Evolutionary conservation across 2,797 vertebrate genomes (phyloP), one percentile per base, ranked within the genome.

Genomic region (Chrosomus eos): DNA sequence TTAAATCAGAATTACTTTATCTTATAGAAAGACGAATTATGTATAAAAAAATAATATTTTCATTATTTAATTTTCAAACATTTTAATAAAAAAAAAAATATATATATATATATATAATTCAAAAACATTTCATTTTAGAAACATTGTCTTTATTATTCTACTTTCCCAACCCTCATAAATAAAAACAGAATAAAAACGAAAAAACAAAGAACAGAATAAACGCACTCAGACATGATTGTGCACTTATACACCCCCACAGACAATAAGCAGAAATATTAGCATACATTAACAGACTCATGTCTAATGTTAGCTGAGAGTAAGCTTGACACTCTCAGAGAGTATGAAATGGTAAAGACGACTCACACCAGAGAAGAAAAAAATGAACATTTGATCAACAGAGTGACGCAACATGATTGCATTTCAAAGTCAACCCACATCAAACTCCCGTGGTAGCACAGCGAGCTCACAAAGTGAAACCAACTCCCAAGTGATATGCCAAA

Each of bases 361-460:
- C 18, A 26, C 78, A 68, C 36, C 9, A 18, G 48, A 77, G 38
- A 74, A 26, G 31, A 31, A 72, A 72, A 38, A 74, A 73, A 70
- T 0, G 16, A 81, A 16, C 67, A 68, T 73, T 79, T 67, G 53
- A 76, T 36, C 68, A 83, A 79, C 80, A 86, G 60, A 83, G 76
- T 45, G 80, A 86, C 5, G 55, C 36, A 78, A 75, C 28, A 18
- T 48, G 58, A 88, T 85, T 31, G 23, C 68, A 75, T 88, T 83
- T 83, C 87, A 88, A 88, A 88, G 84, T 58, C 80, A 71, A 82
- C 67, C 38, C 84, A 83, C 70, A 77, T 85, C 68, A 55, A 58
- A 70, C 83, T 75, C 60, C 62, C 23, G 60, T 60, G 58, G 71
- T 26, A 76, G 53, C 74, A 70, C 72, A 73, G 43, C 43, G 2